phyloP scores from a whole-genome alignment of 2,113 vertebrate species.

The Promerops cafer region DNA sequence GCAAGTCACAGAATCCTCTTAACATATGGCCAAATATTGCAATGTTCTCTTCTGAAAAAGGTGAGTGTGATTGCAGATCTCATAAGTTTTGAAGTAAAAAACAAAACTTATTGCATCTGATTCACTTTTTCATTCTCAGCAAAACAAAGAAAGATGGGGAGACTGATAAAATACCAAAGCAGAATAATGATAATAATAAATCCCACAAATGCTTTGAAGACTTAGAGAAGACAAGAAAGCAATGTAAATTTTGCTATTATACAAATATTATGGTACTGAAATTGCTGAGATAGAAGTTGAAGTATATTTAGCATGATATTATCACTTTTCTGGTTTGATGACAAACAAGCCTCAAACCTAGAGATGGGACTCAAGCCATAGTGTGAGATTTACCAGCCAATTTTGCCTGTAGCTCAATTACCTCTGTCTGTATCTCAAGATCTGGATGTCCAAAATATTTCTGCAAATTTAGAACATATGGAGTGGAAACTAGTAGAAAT shows the following conservation, averaged over 20 bases:
- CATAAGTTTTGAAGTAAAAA: not conserved
- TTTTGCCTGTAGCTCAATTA: slow-evolving; percentile 1
- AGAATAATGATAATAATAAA: slow-evolving; percentile 8
- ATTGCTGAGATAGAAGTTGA: slow-evolving; percentile 30
- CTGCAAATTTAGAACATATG: not conserved
- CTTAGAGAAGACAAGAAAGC: not conserved
- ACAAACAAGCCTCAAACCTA: slow-evolving; percentile 17
- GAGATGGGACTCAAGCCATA: not conserved
- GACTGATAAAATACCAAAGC: slow-evolving; percentile 32
- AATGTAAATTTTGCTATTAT: slow-evolving; percentile 38
- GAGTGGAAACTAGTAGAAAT: not conserved
- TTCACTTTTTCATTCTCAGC: slow-evolving; percentile 17
- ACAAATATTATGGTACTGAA: slow-evolving; percentile 32
- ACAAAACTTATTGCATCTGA: not conserved
- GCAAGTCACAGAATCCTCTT: slow-evolving; percentile 58
- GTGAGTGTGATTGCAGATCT: slow-evolving; percentile 30
- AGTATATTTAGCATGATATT: slow-evolving; percentile 2
- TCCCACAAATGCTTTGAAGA: slow-evolving; percentile 19
- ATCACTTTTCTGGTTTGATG: slow-evolving; percentile 1
- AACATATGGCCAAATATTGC: slow-evolving; percentile 61
- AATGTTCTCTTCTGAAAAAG: slow-evolving; percentile 30
- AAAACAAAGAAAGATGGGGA: slow-evolving; percentile 16
- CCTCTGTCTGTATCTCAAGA: not conserved
- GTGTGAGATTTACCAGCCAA: not conserved
- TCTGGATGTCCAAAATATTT: not conserved